These are phyloP conservation scores for Lerema accius DNA, from an alignment of 1,140 invertebrate species.

Conservation along the genomic window DNA sequence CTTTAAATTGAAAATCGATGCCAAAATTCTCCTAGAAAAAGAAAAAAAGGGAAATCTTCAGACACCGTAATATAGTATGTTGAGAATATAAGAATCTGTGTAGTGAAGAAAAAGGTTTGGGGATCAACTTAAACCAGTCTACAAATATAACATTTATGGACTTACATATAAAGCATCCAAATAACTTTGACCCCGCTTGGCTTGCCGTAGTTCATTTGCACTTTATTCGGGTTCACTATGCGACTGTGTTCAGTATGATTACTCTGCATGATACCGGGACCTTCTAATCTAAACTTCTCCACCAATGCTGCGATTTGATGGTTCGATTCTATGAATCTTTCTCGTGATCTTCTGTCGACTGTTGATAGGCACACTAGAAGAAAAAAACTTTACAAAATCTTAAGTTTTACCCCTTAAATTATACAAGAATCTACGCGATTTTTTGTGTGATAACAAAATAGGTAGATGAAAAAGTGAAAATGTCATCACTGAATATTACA, in stretches of 20 bases:
- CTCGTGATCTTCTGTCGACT: constrained; percentile 93
- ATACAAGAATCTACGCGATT: no score
- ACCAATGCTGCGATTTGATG: constrained; percentile 95
- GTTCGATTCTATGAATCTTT: constrained; percentile 95
- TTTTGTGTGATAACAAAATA: no score
- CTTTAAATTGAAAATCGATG: constrained; percentile 90
- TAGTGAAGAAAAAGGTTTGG: no score
- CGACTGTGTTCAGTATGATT: constrained; percentile 70
- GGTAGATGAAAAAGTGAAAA: no score
- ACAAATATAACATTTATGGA: no score
- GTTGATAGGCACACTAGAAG: constrained; percentile 93
- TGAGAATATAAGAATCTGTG: no score
- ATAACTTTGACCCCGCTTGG: constrained; percentile 88
- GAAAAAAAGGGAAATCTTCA: no score
- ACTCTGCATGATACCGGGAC: constrained; percentile 76
- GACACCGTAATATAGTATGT: no score
- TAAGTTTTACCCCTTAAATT: no score
- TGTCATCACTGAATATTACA: no score
- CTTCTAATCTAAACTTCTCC: constrained; percentile 94
- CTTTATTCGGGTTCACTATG: constrained; percentile 83
- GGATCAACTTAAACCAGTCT: no score
- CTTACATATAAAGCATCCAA: constrained; percentile 90
- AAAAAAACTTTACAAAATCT: constrained; percentile 29
- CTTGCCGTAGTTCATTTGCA: constrained; percentile 88
- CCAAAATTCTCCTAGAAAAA: constrained; percentile 87